Evolutionary conservation across 2,888 invertebrate species (phyloP).

Genomic region (Eristalis tenax): DNA sequence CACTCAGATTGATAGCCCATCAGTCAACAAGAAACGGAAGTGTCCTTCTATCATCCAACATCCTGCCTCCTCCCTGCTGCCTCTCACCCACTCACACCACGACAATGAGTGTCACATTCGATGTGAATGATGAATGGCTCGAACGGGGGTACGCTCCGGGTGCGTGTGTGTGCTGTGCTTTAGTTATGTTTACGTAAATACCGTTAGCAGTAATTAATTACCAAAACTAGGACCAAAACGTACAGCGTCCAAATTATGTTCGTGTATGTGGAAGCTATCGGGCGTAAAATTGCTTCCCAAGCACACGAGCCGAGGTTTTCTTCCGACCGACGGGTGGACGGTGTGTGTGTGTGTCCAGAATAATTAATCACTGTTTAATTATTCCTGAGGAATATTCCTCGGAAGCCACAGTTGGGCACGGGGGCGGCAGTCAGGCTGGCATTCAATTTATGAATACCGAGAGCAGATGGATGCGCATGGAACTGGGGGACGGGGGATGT

Average conservation of each 20-base stretch:
- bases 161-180: conserved; percentile 1
- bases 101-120: conserved; percentile 22
- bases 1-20: conserved; percentile 11
- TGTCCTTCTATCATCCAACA: conserved; percentile 11
- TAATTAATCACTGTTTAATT: conserved; percentile 68
- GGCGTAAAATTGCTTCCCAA: background rate
- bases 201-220: conserved; percentile 68
- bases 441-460: background rate
- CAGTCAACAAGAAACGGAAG: conserved; percentile 4
- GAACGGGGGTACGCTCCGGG: background rate
- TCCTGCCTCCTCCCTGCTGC: background rate
- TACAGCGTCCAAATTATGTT: background rate
- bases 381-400: conserved; percentile 40
- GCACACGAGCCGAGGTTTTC: background rate
- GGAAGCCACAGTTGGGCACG: conserved; percentile 10
- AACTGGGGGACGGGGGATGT: background rate
- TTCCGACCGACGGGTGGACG: background rate
- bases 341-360: conserved; percentile 58
- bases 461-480: background rate
- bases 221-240: conserved; percentile 51
- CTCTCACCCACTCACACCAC: background rate
- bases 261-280: background rate
- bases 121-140: conserved; percentile 59
- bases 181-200: conserved; percentile 54
- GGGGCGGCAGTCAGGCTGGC: background rate